These are phyloP conservation scores for Aplysia californica DNA, from an alignment of 1,140 invertebrate genomes.

Conservation along the genomic window DNA sequence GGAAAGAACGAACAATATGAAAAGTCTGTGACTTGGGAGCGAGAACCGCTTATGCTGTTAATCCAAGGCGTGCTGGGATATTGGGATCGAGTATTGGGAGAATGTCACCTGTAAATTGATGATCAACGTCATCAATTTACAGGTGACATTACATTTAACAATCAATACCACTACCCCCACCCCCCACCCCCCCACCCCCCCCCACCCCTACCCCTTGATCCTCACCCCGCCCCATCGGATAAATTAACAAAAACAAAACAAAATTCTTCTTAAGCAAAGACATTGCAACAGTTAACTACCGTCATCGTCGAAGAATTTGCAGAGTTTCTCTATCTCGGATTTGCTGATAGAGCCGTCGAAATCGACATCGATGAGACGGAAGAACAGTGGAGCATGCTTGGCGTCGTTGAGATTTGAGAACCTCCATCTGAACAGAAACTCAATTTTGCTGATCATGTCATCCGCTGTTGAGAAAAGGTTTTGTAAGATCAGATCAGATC, in stretches of 20 bases:
- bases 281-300: background rate
- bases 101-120: background rate
- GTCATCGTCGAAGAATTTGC: background rate
- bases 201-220: background rate
- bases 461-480: no score
- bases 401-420: background rate
- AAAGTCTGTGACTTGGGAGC: no score
- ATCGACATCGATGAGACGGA: background rate
- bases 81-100: no score
- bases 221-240: no score
- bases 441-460: background rate
- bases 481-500: no score
- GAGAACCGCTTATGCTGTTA: no score
- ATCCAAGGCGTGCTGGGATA: no score
- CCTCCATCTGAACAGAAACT: background rate
- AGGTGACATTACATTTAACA: no score
- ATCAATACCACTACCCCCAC: no score
- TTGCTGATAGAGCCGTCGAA: background rate
- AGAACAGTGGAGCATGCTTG: background rate
- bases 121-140: background rate
- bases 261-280: background rate
- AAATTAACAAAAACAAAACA: no score
- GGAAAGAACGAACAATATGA: no score
- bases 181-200: no score
- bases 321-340: background rate